A percentile compares a stretch with the other conserved stretches of the same genome.
Conservation (phyloP, 2,888 invertebrate genomes). For the Digitonthophagus gazella region DNA sequence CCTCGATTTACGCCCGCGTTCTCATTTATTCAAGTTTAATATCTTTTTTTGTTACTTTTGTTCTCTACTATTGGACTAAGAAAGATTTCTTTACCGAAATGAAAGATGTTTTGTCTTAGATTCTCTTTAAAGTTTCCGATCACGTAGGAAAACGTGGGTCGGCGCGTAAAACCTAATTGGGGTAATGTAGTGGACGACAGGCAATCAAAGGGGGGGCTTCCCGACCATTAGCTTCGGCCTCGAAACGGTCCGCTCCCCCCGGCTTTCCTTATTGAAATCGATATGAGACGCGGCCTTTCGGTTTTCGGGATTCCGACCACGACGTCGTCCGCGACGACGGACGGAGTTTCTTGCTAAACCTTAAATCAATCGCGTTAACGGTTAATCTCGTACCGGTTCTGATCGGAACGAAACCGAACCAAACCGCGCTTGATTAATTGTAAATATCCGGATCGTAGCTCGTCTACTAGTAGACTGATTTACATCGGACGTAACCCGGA, state of each 20-base stretch:
- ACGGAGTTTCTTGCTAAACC: background rate
- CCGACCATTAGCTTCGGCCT: background rate
- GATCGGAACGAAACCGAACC: background rate
- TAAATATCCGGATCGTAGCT: background rate
- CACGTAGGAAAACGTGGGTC: background rate
- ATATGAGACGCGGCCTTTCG: slow-evolving; percentile 27
- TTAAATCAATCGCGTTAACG: background rate
- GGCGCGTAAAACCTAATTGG: slow-evolving; percentile 9
- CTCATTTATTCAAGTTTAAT: background rate
- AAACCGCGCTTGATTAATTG: background rate
- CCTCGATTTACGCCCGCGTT: background rate
- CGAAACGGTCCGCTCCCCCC: too few species aligned
- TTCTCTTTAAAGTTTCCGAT: slow-evolving; percentile 7
- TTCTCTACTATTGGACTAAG: too few species aligned
- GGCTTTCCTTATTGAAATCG: slow-evolving; percentile 20
- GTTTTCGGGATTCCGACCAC: background rate
- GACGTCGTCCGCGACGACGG: too few species aligned
- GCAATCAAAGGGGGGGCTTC: slow-evolving; percentile 9
- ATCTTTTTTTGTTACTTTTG: too few species aligned
- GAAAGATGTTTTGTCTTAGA: too few species aligned
- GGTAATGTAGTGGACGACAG: slow-evolving; percentile 14
- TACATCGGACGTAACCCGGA: background rate
- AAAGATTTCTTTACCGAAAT: too few species aligned
- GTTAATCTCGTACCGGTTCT: background rate
- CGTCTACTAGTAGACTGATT: too few species aligned